These are phyloP conservation scores for Syngnathus scovelli DNA, from an alignment of 2,113 vertebrate genomes.

Conservation along the genomic window DNA sequence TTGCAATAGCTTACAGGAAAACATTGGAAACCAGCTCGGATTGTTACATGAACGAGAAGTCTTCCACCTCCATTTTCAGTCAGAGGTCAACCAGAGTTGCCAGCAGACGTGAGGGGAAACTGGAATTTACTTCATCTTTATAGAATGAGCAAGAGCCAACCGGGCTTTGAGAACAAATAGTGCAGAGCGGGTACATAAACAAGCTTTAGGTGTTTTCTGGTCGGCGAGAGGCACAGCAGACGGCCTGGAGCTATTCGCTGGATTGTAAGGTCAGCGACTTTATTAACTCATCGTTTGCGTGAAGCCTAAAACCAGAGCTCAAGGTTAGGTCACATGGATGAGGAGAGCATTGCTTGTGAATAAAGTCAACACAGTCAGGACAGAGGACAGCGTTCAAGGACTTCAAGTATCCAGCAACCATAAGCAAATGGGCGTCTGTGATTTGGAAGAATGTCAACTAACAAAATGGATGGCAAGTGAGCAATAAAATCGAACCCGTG, in stretches of 20 bases:
- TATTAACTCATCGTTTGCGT: constrained; percentile 35
- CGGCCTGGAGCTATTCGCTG: constrained; percentile 13
- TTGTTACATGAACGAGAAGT: constrained; percentile 20
- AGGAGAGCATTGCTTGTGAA: constrained; percentile 24
- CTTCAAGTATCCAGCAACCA: neutral
- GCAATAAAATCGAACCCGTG: constrained; percentile 13
- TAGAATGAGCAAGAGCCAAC: constrained; percentile 26
- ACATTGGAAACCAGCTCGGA: constrained; percentile 7
- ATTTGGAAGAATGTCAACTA: neutral
- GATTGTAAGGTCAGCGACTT: constrained; percentile 17
- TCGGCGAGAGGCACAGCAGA: neutral
- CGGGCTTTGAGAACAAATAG: constrained; percentile 15
- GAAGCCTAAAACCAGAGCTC: constrained; percentile 51
- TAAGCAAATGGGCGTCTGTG: constrained; percentile 1
- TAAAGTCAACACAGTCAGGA: constrained; percentile 32
- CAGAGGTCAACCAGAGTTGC: constrained; percentile 17
- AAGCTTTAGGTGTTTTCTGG: neutral
- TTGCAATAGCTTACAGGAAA: constrained; percentile 30
- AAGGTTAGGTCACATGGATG: constrained; percentile 52
- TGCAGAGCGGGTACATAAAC: constrained; percentile 13
- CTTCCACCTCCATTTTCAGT: constrained; percentile 28
- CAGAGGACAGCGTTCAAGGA: constrained; percentile 19
- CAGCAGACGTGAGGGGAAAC: constrained; percentile 23
- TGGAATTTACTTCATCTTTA: constrained; percentile 29
- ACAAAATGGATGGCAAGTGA: neutral